A percentile compares a stretch with the other conserved stretches of the same genome.
phyloP scores from a whole-genome alignment of 2,888 invertebrate species.

The Thera obeliscata region DNA sequence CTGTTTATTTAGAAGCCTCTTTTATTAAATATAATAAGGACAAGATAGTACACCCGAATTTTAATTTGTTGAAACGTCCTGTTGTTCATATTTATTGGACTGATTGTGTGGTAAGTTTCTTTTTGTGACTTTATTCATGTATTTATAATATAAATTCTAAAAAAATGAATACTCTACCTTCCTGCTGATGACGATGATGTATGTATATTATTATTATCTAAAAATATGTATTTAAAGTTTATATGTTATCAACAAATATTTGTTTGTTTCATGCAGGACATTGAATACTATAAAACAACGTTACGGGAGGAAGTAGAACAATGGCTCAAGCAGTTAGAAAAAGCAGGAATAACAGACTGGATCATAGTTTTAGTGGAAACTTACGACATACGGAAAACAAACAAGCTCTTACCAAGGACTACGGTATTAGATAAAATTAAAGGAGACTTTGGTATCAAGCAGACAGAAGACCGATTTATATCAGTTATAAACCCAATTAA shows the following conservation, averaged over 20 bases:
- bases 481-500: constrained; percentile 96
- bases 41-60: constrained; percentile 87
- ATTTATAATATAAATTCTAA: too few species aligned
- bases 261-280: constrained; percentile 87
- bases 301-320: constrained; percentile 95
- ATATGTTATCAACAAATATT: not conserved
- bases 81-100: constrained; percentile 98
- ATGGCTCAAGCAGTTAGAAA: constrained; percentile 92
- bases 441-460: constrained; percentile 96
- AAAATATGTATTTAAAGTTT: too few species aligned
- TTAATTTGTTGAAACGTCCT: constrained; percentile 93
- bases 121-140: not conserved
- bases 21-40: constrained; percentile 92
- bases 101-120: constrained; percentile 92
- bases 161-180: too few species aligned
- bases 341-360: constrained; percentile 94
- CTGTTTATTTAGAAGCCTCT: constrained; percentile 92
- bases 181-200: too few species aligned
- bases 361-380: constrained; percentile 96
- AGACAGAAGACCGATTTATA: constrained; percentile 92
- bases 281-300: constrained; percentile 94
- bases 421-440: constrained; percentile 98
- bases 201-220: too few species aligned
- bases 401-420: constrained; percentile 95
- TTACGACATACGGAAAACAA: constrained; percentile 95